Conservation (phyloP, 2,113 vertebrate species). For the Stigmatopora argus region DNA sequence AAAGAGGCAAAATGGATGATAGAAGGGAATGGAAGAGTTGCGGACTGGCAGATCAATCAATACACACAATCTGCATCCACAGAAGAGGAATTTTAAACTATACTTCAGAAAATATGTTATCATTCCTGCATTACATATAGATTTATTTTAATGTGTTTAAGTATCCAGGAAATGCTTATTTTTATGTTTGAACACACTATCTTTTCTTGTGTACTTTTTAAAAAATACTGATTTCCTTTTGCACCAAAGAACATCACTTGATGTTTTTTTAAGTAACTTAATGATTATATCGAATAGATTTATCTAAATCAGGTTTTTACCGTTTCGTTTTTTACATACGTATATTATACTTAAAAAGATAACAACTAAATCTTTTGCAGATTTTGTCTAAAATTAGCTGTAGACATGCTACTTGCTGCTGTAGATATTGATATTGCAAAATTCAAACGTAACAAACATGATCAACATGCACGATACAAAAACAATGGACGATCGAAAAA, state of each 20-base stretch:
- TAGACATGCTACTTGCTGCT: not conserved
- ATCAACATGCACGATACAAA: not conserved
- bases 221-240: not conserved
- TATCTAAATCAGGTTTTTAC: not conserved
- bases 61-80: constrained; percentile 60
- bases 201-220: not conserved
- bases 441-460: not conserved
- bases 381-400: not conserved
- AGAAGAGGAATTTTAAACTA: constrained; percentile 29
- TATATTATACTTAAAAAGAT: too few species aligned
- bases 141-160: not conserved
- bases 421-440: not conserved
- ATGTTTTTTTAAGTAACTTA: not conserved
- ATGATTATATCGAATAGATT: too few species aligned
- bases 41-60: constrained; percentile 61
- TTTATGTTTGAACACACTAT: not conserved
- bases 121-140: not conserved
- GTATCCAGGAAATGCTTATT: not conserved
- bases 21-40: constrained; percentile 38
- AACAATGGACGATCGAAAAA: not conserved
- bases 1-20: constrained; percentile 47
- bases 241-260: too few species aligned
- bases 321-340: too few species aligned
- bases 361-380: not conserved
- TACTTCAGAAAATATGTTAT: not conserved